A percentile compares a stretch with the other conserved stretches of the same genome.
Evolutionary conservation across 2,113 vertebrate genomes (phyloP).

Genomic region (Misgurnus anguillicaudatus): DNA sequence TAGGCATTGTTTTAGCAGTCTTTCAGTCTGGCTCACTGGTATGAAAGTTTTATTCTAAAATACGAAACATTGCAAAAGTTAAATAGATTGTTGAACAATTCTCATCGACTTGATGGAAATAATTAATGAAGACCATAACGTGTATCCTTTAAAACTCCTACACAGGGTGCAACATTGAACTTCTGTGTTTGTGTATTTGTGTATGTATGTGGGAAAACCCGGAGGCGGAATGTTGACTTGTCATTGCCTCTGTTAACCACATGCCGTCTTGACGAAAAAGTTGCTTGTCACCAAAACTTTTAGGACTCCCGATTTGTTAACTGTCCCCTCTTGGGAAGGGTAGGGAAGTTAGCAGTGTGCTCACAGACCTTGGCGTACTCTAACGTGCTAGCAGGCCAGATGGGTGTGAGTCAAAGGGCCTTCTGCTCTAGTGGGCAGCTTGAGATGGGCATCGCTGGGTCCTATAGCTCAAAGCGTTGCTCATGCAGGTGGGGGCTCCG

Average conservation of each 20-base stretch:
- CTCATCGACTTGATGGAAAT: not conserved
- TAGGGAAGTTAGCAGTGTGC: slow-evolving; percentile 57
- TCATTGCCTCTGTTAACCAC: slow-evolving; percentile 51
- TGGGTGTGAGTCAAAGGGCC: slow-evolving; percentile 80
- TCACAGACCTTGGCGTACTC: slow-evolving; percentile 68
- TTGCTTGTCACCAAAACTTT: slow-evolving; percentile 52
- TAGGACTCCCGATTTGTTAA: slow-evolving; percentile 50
- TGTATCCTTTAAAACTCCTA: slow-evolving; percentile 34
- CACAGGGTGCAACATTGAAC: slow-evolving; percentile 44
- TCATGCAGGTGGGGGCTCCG: slow-evolving; percentile 73
- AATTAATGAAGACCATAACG: slow-evolving; percentile 32
- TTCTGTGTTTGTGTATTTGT: slow-evolving; percentile 52
- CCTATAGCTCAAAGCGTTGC: slow-evolving; percentile 64
- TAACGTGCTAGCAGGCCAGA: slow-evolving; percentile 75
- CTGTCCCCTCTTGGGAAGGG: slow-evolving; percentile 54
- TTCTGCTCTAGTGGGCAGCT: slow-evolving; percentile 71
- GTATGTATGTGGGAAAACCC: slow-evolving; percentile 47
- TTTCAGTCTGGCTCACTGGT: too few species aligned
- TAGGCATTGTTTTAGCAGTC: too few species aligned
- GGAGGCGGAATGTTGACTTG: slow-evolving; percentile 54
- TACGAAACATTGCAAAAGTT: too few species aligned
- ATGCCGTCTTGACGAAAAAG: slow-evolving; percentile 41
- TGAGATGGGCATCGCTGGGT: slow-evolving; percentile 57
- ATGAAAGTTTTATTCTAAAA: too few species aligned
- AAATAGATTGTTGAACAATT: too few species aligned